phyloP scores from a whole-genome alignment of 2,113 vertebrate genomes.

The Calonectris borealis region DNA sequence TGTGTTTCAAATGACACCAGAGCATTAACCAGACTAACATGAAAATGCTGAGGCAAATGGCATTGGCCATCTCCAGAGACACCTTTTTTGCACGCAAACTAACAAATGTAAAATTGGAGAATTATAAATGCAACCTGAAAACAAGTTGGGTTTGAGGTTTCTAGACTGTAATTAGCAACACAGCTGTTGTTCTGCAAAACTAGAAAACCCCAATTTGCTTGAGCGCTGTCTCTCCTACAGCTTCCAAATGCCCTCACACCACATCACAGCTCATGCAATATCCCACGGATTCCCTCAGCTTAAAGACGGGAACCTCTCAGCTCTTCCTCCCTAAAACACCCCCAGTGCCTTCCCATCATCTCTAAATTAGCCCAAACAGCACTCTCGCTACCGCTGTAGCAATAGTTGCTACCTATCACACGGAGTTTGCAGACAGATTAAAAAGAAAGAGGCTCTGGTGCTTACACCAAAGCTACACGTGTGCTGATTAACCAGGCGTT shows the following conservation, averaged over 20 bases:
- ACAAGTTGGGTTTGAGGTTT: not conserved
- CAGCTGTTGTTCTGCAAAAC: not conserved
- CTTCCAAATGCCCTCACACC: not conserved
- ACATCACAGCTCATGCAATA: not conserved
- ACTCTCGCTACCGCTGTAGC: fast-evolving
- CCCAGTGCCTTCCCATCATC: not conserved
- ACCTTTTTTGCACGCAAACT: not conserved
- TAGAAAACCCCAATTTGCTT: not conserved
- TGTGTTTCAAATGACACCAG: not conserved
- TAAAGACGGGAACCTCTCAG: not conserved
- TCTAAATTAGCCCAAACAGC: not conserved
- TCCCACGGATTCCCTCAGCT: not conserved
- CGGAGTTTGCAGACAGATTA: not conserved
- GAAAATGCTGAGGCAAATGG: not conserved
- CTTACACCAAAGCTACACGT: fast-evolving
- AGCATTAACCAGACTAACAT: not conserved
- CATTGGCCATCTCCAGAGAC: not conserved
- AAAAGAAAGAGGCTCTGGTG: not conserved
- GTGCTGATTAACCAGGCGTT: not conserved
- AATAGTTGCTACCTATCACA: not conserved
- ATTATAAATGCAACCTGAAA: not conserved
- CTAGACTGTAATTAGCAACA: not conserved
- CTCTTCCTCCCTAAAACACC: not conserved
- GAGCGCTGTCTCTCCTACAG: not conserved
- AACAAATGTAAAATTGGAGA: not conserved